Conservation (phyloP, 2,113 vertebrate genomes). For the Tachuris rubrigastra region DNA sequence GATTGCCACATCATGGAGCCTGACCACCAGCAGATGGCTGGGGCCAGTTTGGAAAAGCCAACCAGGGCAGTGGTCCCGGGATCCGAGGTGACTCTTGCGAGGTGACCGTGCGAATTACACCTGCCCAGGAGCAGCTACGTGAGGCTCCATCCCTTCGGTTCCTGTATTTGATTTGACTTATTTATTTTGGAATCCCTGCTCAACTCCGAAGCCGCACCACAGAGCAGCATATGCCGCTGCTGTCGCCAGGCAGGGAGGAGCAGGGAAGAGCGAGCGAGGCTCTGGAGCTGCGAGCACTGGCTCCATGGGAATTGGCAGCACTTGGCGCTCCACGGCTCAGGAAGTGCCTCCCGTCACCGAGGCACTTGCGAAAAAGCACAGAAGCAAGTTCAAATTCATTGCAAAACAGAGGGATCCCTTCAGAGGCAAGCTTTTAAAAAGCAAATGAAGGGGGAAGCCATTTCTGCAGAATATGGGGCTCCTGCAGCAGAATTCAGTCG, state of each 20-base stretch:
- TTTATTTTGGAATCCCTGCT: neutral
- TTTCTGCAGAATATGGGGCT: neutral
- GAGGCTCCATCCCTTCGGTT: neutral
- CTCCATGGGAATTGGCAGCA: neutral
- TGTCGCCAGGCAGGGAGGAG: neutral
- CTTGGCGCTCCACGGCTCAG: neutral
- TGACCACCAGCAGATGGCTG: constrained; percentile 72
- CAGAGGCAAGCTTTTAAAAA: neutral
- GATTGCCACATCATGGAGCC: constrained; percentile 66
- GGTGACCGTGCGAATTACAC: neutral
- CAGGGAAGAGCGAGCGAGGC: neutral
- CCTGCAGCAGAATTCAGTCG: neutral
- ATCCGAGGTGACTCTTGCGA: neutral
- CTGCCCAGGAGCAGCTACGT: neutral
- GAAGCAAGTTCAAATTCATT: neutral
- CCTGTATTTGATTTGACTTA: neutral
- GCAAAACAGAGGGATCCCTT: neutral
- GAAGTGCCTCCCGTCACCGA: neutral
- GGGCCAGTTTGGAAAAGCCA: constrained; percentile 19
- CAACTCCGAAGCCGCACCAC: neutral
- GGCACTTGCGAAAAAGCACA: neutral
- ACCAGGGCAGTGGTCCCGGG: neutral
- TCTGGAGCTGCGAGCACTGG: neutral
- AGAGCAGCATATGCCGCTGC: neutral
- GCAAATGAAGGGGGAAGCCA: neutral